Percentiles rank a stretch among this genome's conserved stretches.
phyloP scores from a whole-genome alignment of 2,888 invertebrate genomes.

The Ophion ventricosus region DNA sequence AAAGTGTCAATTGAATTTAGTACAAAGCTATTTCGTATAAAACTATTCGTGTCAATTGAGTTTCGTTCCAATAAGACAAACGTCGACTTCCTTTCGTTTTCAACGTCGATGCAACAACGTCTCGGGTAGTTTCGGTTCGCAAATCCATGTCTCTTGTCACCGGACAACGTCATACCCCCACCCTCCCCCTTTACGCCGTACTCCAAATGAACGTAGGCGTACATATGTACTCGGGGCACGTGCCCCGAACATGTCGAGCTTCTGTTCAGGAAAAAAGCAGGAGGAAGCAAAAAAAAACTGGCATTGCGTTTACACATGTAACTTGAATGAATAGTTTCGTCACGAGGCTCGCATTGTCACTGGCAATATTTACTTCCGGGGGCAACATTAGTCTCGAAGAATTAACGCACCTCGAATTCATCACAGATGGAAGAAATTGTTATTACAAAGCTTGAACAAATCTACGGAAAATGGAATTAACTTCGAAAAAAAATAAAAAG shows the following conservation, averaged over 20 bases:
- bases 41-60: slow-evolving; percentile 54
- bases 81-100: slow-evolving; percentile 64
- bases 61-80: slow-evolving; percentile 57
- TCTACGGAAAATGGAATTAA: no score
- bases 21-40: slow-evolving; percentile 34
- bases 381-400: neutral
- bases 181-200: no score
- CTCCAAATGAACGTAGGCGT: slow-evolving; percentile 77
- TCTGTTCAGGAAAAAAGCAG: slow-evolving; percentile 55
- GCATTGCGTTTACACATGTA: slow-evolving; percentile 59
- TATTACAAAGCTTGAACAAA: no score
- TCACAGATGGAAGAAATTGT: neutral
- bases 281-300: slow-evolving; percentile 24
- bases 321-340: slow-evolving; percentile 68
- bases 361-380: slow-evolving; percentile 53
- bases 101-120: slow-evolving; percentile 63
- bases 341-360: slow-evolving; percentile 60
- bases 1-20: slow-evolving; percentile 34
- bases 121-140: slow-evolving; percentile 77
- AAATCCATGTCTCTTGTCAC: slow-evolving; percentile 77
- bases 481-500: neutral
- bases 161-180: slow-evolving; percentile 63
- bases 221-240: slow-evolving; percentile 73
- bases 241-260: slow-evolving; percentile 70
- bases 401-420: neutral